phyloP scores from a whole-genome alignment of 2,797 vertebrate species.

The Remorina albescens region DNA sequence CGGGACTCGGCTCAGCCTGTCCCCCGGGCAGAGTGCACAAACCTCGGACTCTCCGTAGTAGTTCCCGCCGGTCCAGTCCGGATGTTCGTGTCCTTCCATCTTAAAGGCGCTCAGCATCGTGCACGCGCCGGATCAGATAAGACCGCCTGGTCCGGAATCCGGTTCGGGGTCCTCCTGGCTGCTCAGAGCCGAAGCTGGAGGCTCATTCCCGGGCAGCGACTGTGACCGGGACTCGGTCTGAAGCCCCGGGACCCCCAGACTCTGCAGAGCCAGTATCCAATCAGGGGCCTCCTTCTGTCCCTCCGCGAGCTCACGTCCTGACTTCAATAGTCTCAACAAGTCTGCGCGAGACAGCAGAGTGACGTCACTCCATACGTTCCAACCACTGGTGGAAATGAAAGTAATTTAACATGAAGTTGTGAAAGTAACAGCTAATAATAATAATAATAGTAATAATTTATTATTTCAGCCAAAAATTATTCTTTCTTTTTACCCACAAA shows the following conservation, averaged over 20 bases:
- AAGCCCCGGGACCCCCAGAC: not conserved
- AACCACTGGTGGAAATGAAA: too few relatives aligned
- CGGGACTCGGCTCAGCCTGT: not conserved
- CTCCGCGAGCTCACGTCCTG: not conserved
- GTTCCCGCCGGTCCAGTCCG: conserved; percentile 88
- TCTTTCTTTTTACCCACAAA: too few relatives aligned
- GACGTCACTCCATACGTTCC: too few relatives aligned
- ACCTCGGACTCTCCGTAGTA: conserved; percentile 94
- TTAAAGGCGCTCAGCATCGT: conserved; percentile 94
- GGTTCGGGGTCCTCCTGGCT: not conserved
- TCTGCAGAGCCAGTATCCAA: conserved; percentile 35
- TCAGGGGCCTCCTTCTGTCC: conserved; percentile 13
- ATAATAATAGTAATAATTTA: too few relatives aligned
- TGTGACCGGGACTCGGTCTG: conserved; percentile 52
- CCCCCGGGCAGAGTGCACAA: conserved; percentile 55
- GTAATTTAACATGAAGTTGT: too few relatives aligned
- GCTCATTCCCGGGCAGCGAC: conserved; percentile 58
- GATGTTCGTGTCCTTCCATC: conserved; percentile 93
- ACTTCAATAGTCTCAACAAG: conserved; percentile 1
- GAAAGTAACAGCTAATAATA: too few relatives aligned
- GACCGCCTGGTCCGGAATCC: not conserved
- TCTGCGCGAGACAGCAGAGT: not conserved
- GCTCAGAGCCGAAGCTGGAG: not conserved
- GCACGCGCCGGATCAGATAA: conserved; percentile 79
- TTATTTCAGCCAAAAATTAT: too few relatives aligned